Base-by-base conservation (phyloP, 1,140 invertebrate genomes). In the Gonatopus flavifemur region DNA sequence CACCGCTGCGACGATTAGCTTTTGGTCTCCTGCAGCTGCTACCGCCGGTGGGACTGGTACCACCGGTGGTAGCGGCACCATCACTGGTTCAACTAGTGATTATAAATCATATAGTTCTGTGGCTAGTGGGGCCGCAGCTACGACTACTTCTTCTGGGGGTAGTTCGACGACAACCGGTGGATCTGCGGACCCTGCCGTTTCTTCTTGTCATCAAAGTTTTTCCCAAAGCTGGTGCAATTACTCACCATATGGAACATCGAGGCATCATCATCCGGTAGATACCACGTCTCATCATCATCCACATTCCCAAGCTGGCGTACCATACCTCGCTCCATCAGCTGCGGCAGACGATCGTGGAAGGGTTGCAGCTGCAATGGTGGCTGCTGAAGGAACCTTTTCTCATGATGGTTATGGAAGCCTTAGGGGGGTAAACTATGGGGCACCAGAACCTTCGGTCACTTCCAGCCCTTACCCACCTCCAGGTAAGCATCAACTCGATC, bases 391-490 rank as follows among this genome's bases (percentile, higher is more conserved):
- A n/a, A 83, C 80, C 31, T 90, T 90, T 74, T 82, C 85, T 3
- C 87, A 89, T 65, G 87, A 89, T 59, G 81, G 86, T 19, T 91
- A 91, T 70, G 83, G 85, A 7, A 66, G 76, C 12, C 81, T 90
- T 8, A 81, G 88, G 58, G n/a, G n/a, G n/a, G n/a, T n/a, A n/a
- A 89, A 87, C 76, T 91, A 90, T 64, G 81, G 77, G 20, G 82
- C 82, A 16, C 83, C 88, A 2, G 88, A 90, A 61, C 81, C 86
- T 10, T n/a, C n/a, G n/a, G 87, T 90, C 48, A 84, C 87, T 15
- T 86, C 88, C 47, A 87, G 87, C 52, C 87, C 88, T 2, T 91
- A 91, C 62, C 86, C 88, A 62, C 86, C 88, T 70, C 84, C 88
- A 84, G 88, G 88, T 83, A 84, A 78, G 80, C 73, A 73, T 75